Evolutionary conservation across 2,888 invertebrate genomes (phyloP).

Genomic region (Orthosia cruda): DNA sequence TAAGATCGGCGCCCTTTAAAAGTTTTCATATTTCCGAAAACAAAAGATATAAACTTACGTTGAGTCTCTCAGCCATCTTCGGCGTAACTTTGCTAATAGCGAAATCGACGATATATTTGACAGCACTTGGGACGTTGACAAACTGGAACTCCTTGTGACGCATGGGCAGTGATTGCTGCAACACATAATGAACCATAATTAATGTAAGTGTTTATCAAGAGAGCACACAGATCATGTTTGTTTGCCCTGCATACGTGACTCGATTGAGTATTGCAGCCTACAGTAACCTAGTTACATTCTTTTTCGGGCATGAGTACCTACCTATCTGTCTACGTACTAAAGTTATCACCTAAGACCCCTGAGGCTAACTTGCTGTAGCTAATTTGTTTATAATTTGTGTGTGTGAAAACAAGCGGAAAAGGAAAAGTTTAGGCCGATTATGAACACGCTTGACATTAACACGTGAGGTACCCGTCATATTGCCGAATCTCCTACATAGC

Average conservation of each 20-base stretch:
- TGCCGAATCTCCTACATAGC: slow-evolving; percentile 34
- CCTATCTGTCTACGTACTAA: neutral
- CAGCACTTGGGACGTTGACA: slow-evolving; percentile 93
- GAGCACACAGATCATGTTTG: slow-evolving; percentile 52
- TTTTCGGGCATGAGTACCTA: slow-evolving; percentile 3
- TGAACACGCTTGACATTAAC: slow-evolving; percentile 43
- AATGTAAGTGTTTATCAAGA: slow-evolving; percentile 45
- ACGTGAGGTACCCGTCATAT: slow-evolving; percentile 14
- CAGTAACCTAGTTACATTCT: slow-evolving; percentile 18
- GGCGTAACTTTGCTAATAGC: slow-evolving; percentile 93
- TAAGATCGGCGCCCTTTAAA: no score
- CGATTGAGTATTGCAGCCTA: slow-evolving; percentile 21
- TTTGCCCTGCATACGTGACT: slow-evolving; percentile 56
- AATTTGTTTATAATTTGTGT: neutral
- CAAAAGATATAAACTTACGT: slow-evolving; percentile 83
- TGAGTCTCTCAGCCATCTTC: slow-evolving; percentile 94
- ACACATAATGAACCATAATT: slow-evolving; percentile 59
- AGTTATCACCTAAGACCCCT: slow-evolving; percentile 8
- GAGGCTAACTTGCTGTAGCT: neutral
- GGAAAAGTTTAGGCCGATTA: slow-evolving; percentile 11
- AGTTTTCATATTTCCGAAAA: neutral
- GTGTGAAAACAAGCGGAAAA: slow-evolving; percentile 24
- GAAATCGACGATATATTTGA: slow-evolving; percentile 95
- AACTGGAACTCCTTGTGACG: slow-evolving; percentile 95
- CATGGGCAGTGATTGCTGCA: slow-evolving; percentile 95